A percentile compares a stretch with the other conserved stretches of the same genome.
Evolutionary conservation across 2,888 invertebrate genomes (phyloP).

Genomic region (Scaptodrosophila latifasciaeformis): DNA sequence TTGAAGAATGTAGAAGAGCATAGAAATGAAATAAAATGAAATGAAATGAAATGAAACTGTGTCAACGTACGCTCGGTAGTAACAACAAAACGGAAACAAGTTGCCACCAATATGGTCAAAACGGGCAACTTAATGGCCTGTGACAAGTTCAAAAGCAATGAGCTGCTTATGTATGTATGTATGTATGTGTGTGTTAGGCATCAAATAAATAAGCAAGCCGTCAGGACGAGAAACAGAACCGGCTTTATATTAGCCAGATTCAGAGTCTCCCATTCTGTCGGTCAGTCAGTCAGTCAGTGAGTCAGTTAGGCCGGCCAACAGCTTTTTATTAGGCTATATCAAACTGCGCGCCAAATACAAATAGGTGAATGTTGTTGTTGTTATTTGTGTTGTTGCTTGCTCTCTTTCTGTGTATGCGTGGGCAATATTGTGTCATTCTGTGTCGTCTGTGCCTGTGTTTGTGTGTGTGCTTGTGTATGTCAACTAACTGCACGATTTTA

Average conservation of each 20-base stretch:
- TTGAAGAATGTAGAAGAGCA: too few species aligned
- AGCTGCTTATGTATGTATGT: slow-evolving; percentile 9
- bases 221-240: slow-evolving; percentile 47
- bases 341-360: slow-evolving; percentile 41
- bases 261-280: slow-evolving; percentile 3
- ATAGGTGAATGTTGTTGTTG: slow-evolving; percentile 20
- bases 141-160: slow-evolving; percentile 56
- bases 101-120: slow-evolving; percentile 56
- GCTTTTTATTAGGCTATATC: slow-evolving; percentile 61
- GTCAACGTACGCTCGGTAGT: slow-evolving; percentile 48
- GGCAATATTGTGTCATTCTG: slow-evolving; percentile 39
- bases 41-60: slow-evolving; percentile 57
- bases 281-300: slow-evolving; percentile 33
- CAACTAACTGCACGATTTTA: slow-evolving; percentile 52
- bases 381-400: slow-evolving; percentile 6
- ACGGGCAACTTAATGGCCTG: slow-evolving; percentile 46
- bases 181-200: slow-evolving; percentile 20
- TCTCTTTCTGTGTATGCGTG: slow-evolving; percentile 10
- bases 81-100: slow-evolving; percentile 54
- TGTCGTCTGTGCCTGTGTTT: slow-evolving; percentile 5
- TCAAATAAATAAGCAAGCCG: background rate
- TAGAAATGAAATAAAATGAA: too few species aligned
- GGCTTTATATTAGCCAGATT: slow-evolving; percentile 40
- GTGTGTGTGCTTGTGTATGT: slow-evolving; percentile 15
- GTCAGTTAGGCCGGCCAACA: slow-evolving; percentile 33